Evolutionary conservation across 2,113 vertebrate species (phyloP), one percentile per base, ranked within the genome.

Genomic region (Promerops cafer): DNA sequence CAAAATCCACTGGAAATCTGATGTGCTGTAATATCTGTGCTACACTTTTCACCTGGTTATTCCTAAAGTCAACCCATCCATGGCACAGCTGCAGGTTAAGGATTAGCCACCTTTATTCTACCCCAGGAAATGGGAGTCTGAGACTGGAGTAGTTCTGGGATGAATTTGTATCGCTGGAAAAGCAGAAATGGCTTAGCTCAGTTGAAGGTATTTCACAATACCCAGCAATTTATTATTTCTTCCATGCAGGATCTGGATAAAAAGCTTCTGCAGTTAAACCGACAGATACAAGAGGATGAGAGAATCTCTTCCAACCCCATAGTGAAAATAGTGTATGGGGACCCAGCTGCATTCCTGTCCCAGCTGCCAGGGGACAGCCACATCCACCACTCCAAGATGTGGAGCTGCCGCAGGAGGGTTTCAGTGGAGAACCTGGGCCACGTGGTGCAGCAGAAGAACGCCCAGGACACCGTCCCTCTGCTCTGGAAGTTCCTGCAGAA

Each of bases 401-500:
- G 99, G 99, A 99, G 97, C 97, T 99, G 98, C 97, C 97, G 98
- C 31, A 98, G 97, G 94, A 98, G 98, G 61, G 93, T 99, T 39
- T 99, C 98, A 0, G 93, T 99, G 35, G 96, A 98, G 87, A 97
- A 98, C 94, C 97, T 99, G 79, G 93, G 97, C 16, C 98, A 99
- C 21, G 81, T 99, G 1, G 97, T 99, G 52, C 98, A 99, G 97
- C 98, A 99, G 63, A 98, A 98, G 76, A 97, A 98, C 7, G 98
- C 98, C 82, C 98, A 95, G 79, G 98, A 99, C 44, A 37, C 47
- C 0, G 90, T 99, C 39, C 99, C 99, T 10, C 83, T 99, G 11
- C 98, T 99, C 47, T 99, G 98, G 98, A 98, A 96, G 65, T 99
- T 99, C 94, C 97, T 99, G 81, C 98, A 99, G 56, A 98, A 95